Base-by-base conservation (phyloP, 2,888 invertebrate species). In the Abrostola tripartita region DNA sequence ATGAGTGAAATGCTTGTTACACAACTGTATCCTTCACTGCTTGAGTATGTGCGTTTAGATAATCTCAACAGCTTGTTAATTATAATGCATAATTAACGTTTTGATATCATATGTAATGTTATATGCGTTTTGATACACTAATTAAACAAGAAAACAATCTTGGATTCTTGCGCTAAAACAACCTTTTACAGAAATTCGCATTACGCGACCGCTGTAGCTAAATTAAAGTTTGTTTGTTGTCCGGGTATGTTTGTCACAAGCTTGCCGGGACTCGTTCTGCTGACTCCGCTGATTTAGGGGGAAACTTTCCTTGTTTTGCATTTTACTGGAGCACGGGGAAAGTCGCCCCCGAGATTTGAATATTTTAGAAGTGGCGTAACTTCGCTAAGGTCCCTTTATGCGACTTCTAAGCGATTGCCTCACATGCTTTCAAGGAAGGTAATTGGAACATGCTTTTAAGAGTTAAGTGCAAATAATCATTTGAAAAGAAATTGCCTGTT, bases 221-320 rank as follows among this genome's bases (percentile, higher is more conserved):
- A 88, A 89, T 88, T 86, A 88, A 92, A 92, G 90, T 93, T 92
- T 89, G 88, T 89, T 90, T 89, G 88, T 86, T 86, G 88, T 87
- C 88, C 87, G 83, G 82, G 86, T 81, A 74, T 87, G 90, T 87
- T 88, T 85, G 88, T 85, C 83, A 77, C 81, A 79, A 79, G 82
- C 75, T 77, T 79, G 80, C 76, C 71, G 78, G 82, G 83, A 82
- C 81, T 78, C 78, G 82, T 84, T 80, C 78, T 81, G 85, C 85
- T 85, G 85, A 85, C 85, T 85, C 82, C 75, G 85, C 88, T 92
- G 91, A 92, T 93, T 93, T 93, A 90, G 87, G 88, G 89, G 72
- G 83, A 89, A 93, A 93, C 86, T 93, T 93, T 89, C 82, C 90
- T 90, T 92, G 91, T 93, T 93, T 93, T 90, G 90, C 89, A 93